A percentile compares a stretch with the other conserved stretches of the same genome.
These are phyloP conservation scores for Pteropus rufus DNA, from an alignment of 2,797 vertebrate genomes.

Conservation along the genomic window DNA sequence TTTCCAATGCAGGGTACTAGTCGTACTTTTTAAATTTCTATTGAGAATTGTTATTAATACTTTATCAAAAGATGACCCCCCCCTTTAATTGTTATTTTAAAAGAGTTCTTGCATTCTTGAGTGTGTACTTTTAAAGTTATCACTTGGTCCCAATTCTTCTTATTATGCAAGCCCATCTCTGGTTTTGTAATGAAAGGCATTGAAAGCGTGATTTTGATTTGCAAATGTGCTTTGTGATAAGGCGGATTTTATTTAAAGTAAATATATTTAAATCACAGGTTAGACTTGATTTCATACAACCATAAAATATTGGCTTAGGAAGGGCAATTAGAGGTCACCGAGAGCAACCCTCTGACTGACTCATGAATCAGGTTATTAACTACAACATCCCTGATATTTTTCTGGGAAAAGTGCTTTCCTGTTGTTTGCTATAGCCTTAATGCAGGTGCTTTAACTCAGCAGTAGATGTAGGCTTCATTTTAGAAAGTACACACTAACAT, in stretches of 20 bases:
- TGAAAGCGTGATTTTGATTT: conserved; percentile 60
- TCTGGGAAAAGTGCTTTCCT: conserved; percentile 45
- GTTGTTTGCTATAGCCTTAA: conserved; percentile 56
- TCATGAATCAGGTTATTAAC: conserved; percentile 64
- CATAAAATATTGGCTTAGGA: conserved; percentile 54
- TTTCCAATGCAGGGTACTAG: background rate
- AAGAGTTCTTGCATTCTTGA: background rate
- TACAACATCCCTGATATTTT: conserved; percentile 60
- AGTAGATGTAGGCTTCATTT: conserved; percentile 56
- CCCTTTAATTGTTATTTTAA: conserved; percentile 13
- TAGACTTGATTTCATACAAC: conserved; percentile 54
- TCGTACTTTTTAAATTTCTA: background rate
- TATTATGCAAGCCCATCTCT: conserved; percentile 34
- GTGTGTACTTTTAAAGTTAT: conserved; percentile 46
- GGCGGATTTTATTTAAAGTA: conserved; percentile 62
- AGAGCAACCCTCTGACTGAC: conserved; percentile 27
- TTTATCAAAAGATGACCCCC: background rate
- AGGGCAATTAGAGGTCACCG: conserved; percentile 50
- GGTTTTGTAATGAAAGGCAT: conserved; percentile 50
- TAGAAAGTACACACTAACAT: conserved; percentile 45
- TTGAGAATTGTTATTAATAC: background rate
- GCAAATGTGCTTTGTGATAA: conserved; percentile 39
- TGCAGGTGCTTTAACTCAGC: conserved; percentile 38
- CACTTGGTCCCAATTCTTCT: conserved; percentile 2
- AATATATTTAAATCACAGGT: conserved; percentile 53